Conservation (phyloP, 2,888 invertebrate species). For the Pharmacophagus antenor region DNA sequence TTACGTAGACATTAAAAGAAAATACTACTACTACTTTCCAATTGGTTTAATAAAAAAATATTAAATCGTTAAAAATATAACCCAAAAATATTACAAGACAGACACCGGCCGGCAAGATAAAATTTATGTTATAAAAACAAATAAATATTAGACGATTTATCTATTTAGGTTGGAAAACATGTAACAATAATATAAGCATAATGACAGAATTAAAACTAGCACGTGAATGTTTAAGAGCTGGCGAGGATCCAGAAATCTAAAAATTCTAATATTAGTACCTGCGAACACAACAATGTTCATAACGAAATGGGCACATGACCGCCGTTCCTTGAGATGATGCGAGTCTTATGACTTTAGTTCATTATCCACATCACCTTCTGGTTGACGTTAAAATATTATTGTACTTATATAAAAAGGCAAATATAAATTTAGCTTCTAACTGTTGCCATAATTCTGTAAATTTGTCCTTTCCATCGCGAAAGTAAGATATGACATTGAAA, state of each 20-base stretch:
- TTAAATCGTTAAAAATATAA: too few relatives aligned
- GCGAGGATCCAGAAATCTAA: conserved; percentile 71
- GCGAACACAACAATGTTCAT: conserved; percentile 63
- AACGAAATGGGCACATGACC: conserved; percentile 73
- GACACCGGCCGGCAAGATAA: background rate
- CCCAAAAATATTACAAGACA: too few relatives aligned
- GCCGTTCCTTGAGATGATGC: conserved; percentile 46
- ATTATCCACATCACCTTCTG: background rate
- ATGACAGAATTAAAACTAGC: conserved; percentile 43
- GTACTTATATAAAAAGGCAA: background rate
- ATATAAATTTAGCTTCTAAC: too few relatives aligned
- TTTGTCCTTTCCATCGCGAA: background rate
- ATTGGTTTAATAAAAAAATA: too few relatives aligned
- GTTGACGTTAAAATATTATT: background rate
- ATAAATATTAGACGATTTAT: background rate
- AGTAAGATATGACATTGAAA: background rate
- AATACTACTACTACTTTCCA: too few relatives aligned
- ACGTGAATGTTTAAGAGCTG: conserved; percentile 59
- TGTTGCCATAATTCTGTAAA: background rate
- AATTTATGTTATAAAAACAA: background rate
- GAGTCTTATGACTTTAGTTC: conserved; percentile 40
- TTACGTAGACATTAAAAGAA: too few relatives aligned
- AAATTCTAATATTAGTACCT: conserved; percentile 74
- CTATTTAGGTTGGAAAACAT: conserved; percentile 14
- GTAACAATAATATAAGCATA: conserved; percentile 41